Conservation (phyloP, 2,113 vertebrate species). For the Synchiropus splendidus region DNA sequence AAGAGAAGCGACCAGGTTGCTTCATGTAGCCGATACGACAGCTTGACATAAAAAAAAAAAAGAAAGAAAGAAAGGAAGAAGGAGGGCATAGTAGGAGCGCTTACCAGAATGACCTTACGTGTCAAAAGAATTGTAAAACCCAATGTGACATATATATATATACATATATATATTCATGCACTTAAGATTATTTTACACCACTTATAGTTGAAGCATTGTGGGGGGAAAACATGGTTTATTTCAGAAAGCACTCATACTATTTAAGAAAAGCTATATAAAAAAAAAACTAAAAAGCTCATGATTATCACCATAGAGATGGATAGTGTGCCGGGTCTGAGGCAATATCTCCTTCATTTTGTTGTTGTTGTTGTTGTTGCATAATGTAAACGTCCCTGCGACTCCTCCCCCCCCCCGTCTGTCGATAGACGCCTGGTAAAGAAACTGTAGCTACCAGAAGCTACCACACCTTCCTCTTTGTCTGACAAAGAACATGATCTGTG, state of each 20-base stretch:
- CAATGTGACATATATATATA: slow-evolving; percentile 63
- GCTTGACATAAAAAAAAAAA: slow-evolving; percentile 23
- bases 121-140: slow-evolving; percentile 61
- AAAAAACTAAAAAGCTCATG: slow-evolving; percentile 43
- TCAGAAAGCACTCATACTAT: slow-evolving; percentile 67
- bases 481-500: slow-evolving; percentile 45
- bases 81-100: slow-evolving; percentile 21
- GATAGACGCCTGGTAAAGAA: slow-evolving; percentile 47
- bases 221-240: slow-evolving; percentile 55
- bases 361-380: slow-evolving; percentile 49
- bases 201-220: slow-evolving; percentile 50
- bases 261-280: slow-evolving; percentile 60
- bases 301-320: slow-evolving; percentile 56
- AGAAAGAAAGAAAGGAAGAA: slow-evolving; percentile 14
- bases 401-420: slow-evolving; percentile 50
- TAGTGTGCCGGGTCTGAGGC: slow-evolving; percentile 63
- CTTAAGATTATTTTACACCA: slow-evolving; percentile 62
- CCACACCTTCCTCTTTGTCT: slow-evolving; percentile 48
- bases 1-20: slow-evolving; percentile 64
- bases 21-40: slow-evolving; percentile 60
- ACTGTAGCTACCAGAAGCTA: slow-evolving; percentile 45
- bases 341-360: slow-evolving; percentile 65
- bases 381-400: slow-evolving; percentile 47
- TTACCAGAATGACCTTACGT: slow-evolving; percentile 32
- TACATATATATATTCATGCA: slow-evolving; percentile 59